These are phyloP conservation scores for Esperia sulphurella DNA, from an alignment of 2,888 invertebrate species.

Conservation along the genomic window DNA sequence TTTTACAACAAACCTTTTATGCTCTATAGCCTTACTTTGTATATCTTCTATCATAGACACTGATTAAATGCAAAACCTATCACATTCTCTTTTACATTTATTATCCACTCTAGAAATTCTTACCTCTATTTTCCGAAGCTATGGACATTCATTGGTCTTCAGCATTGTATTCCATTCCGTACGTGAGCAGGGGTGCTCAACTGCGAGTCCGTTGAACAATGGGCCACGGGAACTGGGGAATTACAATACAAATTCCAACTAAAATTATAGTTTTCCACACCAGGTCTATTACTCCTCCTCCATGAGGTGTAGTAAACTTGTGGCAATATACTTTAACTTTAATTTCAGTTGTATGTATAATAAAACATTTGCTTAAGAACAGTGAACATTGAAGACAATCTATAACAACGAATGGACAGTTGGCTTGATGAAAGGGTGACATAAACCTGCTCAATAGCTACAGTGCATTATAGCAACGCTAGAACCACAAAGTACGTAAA, in stretches of 20 bases:
- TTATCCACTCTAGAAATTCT: constrained; percentile 1
- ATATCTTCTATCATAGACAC: background rate
- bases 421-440: too few species aligned
- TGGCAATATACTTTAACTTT: too few species aligned
- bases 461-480: too few species aligned
- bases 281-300: constrained; percentile 37
- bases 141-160: constrained; percentile 27
- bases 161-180: constrained; percentile 28
- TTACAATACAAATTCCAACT: constrained; percentile 62
- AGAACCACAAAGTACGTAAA: too few species aligned
- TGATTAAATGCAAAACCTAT: background rate
- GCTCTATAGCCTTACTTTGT: too few species aligned
- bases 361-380: too few species aligned
- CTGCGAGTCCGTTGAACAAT: constrained; percentile 52
- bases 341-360: too few species aligned
- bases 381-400: too few species aligned
- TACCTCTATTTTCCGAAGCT: background rate
- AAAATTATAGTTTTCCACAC: constrained; percentile 63
- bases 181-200: constrained; percentile 38
- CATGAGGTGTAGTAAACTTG: too few species aligned
- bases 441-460: too few species aligned
- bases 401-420: too few species aligned
- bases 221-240: constrained; percentile 41
- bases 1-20: too few species aligned
- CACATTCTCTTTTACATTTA: background rate